Evolutionary conservation across 2,113 vertebrate species (phyloP).

Genomic region (Cochlearius cochlearius): DNA sequence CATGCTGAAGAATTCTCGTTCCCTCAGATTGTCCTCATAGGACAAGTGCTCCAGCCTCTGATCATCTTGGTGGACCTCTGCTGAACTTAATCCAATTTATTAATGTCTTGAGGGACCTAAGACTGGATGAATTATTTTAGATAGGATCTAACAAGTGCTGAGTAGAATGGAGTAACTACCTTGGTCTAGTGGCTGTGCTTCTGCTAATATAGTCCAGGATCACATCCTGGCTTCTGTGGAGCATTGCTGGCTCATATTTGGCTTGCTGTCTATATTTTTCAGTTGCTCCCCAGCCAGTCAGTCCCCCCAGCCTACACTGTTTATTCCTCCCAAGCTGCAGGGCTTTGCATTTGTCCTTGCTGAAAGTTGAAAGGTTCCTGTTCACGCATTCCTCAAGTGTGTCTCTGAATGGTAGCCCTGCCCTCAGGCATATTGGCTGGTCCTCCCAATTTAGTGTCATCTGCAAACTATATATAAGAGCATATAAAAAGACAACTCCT

Average conservation of each 20-base stretch:
- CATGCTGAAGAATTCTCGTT: not conserved
- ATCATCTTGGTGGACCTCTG: not conserved
- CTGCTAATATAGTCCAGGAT: not conserved
- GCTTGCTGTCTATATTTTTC: not conserved
- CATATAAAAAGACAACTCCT: not conserved
- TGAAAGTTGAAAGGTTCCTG: not conserved
- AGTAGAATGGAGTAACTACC: not conserved
- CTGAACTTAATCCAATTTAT: not conserved
- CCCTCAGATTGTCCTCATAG: not conserved
- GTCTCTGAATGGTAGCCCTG: not conserved
- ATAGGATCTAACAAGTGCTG: not conserved
- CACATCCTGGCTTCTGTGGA: not conserved
- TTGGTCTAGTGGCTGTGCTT: not conserved
- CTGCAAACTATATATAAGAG: not conserved
- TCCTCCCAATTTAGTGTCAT: not conserved
- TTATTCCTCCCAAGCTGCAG: not conserved
- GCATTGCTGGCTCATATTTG: not conserved
- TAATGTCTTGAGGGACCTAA: not conserved
- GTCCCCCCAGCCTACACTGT: not conserved
- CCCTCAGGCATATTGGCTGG: accelerated
- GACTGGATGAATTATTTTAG: not conserved
- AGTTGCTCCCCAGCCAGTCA: not conserved
- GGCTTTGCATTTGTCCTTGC: not conserved
- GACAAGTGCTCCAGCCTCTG: not conserved
- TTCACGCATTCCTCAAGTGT: not conserved